Evolutionary conservation across 2,888 invertebrate genomes (phyloP).

Genomic region (Drosophila ezoana): DNA sequence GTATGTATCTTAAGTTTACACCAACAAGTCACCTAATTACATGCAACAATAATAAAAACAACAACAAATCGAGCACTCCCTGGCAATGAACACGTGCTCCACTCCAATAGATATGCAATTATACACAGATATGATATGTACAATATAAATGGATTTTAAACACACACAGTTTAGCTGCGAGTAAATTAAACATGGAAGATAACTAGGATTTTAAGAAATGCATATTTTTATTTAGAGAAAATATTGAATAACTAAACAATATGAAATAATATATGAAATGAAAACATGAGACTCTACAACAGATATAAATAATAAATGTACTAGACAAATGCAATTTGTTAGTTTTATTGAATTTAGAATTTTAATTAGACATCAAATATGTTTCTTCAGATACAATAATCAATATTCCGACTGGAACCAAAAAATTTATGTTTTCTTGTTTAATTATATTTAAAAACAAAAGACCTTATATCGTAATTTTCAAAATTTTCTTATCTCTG

Average conservation of each 20-base stretch:
- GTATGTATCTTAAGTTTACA: slow-evolving; percentile 38
- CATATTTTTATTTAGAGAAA: slow-evolving; percentile 76
- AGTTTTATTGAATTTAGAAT: neutral
- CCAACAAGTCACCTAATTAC: slow-evolving; percentile 19
- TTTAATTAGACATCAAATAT: too few species aligned
- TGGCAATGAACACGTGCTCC: slow-evolving; percentile 40
- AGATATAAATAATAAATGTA: slow-evolving; percentile 64
- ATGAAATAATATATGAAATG: slow-evolving; percentile 65
- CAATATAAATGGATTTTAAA: slow-evolving; percentile 51
- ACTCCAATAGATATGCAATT: slow-evolving; percentile 59
- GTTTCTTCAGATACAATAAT: too few species aligned
- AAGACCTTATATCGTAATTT: too few species aligned
- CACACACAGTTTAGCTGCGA: slow-evolving; percentile 57
- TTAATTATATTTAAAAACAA: too few species aligned
- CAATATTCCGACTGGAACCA: too few species aligned
- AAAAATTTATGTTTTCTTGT: too few species aligned
- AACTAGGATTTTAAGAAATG: slow-evolving; percentile 49
- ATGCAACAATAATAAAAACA: slow-evolving; percentile 3
- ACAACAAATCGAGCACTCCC: slow-evolving; percentile 30
- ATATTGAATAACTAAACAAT: slow-evolving; percentile 58
- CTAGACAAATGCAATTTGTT: slow-evolving; percentile 48
- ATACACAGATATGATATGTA: slow-evolving; percentile 55
- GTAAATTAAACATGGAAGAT: slow-evolving; percentile 29
- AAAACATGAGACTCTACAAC: slow-evolving; percentile 76
- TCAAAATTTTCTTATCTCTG: too few species aligned